Conservation (phyloP, 2,113 vertebrate species). For the Hemibagrus wyckioides region DNA sequence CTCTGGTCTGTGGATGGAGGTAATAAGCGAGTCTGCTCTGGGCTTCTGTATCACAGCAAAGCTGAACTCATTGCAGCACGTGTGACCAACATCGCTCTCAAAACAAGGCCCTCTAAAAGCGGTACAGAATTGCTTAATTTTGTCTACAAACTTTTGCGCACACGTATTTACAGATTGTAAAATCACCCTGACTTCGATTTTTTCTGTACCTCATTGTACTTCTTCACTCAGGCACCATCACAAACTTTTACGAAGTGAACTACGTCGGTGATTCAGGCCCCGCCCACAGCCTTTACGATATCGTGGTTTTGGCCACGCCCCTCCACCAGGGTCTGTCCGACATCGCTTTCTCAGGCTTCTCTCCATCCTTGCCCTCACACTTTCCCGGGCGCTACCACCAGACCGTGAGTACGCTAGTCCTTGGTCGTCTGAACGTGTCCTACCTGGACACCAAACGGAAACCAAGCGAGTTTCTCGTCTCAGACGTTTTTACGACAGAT, state of each 20-base stretch:
- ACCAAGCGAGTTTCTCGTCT: constrained; percentile 67
- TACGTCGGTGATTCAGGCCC: constrained; percentile 77
- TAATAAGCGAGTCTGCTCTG: constrained; percentile 85
- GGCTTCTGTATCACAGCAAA: constrained; percentile 84
- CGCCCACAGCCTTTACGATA: constrained; percentile 79
- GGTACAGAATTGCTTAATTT: constrained; percentile 67
- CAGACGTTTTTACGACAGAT: constrained; percentile 77
- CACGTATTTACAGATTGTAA: too few species aligned
- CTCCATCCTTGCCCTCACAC: constrained; percentile 75
- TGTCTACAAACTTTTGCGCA: background rate
- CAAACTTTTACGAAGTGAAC: constrained; percentile 78
- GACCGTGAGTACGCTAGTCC: constrained; percentile 80
- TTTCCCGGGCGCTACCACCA: constrained; percentile 78
- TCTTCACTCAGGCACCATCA: constrained; percentile 66
- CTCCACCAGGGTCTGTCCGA: constrained; percentile 79
- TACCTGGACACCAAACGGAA: constrained; percentile 71
- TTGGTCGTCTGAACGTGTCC: constrained; percentile 82
- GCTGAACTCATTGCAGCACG: constrained; percentile 79
- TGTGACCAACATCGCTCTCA: constrained; percentile 80
- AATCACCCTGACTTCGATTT: background rate
- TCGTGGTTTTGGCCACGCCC: constrained; percentile 84
- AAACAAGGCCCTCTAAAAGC: constrained; percentile 67
- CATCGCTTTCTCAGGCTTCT: constrained; percentile 83
- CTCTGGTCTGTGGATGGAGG: constrained; percentile 92
- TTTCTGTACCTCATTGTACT: background rate